Percentiles rank a stretch among this genome's conserved stretches.
These are phyloP conservation scores for Lycocorax pyrrhopterus DNA, from an alignment of 2,113 vertebrate genomes.

Conservation along the genomic window DNA sequence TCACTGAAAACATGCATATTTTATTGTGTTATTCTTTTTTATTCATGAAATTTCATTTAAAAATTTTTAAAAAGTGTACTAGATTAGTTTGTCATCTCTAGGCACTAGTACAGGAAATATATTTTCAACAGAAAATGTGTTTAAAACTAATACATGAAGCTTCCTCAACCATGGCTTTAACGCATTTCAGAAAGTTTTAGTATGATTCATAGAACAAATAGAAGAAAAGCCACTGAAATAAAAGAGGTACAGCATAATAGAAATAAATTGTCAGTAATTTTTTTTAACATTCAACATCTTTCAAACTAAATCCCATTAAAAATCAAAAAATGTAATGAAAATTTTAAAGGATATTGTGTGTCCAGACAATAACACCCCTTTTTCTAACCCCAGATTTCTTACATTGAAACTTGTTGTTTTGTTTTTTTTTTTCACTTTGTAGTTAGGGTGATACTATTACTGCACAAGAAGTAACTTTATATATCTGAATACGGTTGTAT, in stretches of 20 bases:
- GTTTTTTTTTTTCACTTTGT: not conserved
- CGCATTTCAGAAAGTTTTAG: not conserved
- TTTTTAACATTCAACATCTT: not conserved
- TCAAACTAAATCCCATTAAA: not conserved
- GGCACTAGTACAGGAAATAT: not conserved
- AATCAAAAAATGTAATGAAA: not conserved
- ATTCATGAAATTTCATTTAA: not conserved
- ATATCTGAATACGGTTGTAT: not conserved
- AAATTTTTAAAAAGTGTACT: not conserved
- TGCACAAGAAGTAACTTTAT: not conserved
- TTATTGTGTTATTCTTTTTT: not conserved
- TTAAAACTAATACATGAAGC: not conserved
- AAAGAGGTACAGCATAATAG: not conserved
- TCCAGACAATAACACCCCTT: not conserved
- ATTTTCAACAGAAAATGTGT: not conserved
- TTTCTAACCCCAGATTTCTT: not conserved
- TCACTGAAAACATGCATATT: not conserved
- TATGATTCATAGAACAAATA: not conserved
- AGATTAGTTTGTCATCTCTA: not conserved
- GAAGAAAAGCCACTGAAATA: not conserved
- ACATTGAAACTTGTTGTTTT: not conserved
- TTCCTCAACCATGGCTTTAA: not conserved
- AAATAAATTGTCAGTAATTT: not conserved
- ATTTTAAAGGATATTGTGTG: not conserved
- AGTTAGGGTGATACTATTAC: not conserved